Conservation (phyloP, 2,113 vertebrate genomes). For the Xyrauchen texanus region DNA sequence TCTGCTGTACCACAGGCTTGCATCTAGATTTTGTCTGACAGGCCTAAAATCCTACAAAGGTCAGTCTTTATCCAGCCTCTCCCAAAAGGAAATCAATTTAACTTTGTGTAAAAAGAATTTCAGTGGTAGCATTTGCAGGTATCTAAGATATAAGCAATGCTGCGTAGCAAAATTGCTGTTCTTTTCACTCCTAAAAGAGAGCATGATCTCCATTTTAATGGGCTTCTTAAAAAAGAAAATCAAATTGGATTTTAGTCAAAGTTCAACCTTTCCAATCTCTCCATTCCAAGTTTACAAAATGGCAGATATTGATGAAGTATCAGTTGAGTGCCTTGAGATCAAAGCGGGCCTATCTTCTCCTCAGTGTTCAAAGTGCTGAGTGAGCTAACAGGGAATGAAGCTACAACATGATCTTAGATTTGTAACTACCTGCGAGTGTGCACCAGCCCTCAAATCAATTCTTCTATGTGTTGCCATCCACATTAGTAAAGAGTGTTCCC, state of each 20-base stretch:
- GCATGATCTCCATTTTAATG: constrained; percentile 25
- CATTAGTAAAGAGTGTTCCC: constrained; percentile 12
- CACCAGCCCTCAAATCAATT: constrained; percentile 36
- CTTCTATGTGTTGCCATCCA: constrained; percentile 11
- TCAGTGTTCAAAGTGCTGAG: constrained; percentile 7
- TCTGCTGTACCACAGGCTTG: neutral
- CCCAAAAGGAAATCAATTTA: constrained; percentile 32
- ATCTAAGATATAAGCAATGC: constrained; percentile 1
- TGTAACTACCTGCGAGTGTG: neutral
- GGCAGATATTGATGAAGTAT: constrained; percentile 44
- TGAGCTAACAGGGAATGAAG: neutral
- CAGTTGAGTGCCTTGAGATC: constrained; percentile 35
- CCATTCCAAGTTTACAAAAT: neutral
- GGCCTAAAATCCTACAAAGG: neutral
- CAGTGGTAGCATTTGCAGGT: neutral
- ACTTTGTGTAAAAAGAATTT: constrained; percentile 16
- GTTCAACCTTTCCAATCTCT: constrained; percentile 22
- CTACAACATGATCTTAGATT: constrained; percentile 12
- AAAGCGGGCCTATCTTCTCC: constrained; percentile 6
- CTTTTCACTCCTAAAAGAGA: neutral
- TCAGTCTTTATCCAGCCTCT: neutral
- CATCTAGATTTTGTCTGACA: constrained; percentile 12
- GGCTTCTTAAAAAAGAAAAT: constrained; percentile 6
- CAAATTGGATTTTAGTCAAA: constrained; percentile 15
- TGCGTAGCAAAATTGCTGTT: neutral